These are phyloP conservation scores for Opisthocomus hoazin DNA, from an alignment of 2,113 vertebrate genomes.

Conservation along the genomic window DNA sequence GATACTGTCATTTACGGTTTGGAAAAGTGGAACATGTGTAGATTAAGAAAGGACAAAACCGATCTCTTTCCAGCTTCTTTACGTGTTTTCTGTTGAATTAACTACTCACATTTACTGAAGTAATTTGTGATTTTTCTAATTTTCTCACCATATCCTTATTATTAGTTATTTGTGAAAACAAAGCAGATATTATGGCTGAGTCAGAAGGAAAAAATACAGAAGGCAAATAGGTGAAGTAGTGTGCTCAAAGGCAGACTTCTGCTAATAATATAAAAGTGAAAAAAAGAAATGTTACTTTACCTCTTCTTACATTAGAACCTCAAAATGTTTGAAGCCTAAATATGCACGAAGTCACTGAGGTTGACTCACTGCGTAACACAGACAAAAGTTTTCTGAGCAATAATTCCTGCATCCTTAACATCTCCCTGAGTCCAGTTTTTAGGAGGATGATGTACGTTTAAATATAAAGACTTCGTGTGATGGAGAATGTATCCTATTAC, in stretches of 20 bases:
- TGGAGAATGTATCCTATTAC: background rate
- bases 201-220: background rate
- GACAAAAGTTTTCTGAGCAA: background rate
- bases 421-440: background rate
- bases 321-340: background rate
- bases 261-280: background rate
- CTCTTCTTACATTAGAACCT: background rate
- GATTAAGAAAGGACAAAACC: background rate
- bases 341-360: background rate
- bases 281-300: too few relatives aligned
- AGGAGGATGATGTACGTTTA: background rate
- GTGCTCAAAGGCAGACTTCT: background rate
- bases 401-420: background rate
- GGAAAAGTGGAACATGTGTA: background rate
- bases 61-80: background rate
- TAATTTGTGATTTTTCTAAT: background rate
- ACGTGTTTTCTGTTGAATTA: background rate
- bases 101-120: background rate
- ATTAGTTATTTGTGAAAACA: background rate
- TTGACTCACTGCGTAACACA: background rate
- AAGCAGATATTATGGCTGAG: background rate
- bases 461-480: background rate
- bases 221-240: background rate
- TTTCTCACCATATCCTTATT: background rate
- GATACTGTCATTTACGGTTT: background rate